Conservation (phyloP, 2,797 vertebrate species). For the Spheniscus humboldti region DNA sequence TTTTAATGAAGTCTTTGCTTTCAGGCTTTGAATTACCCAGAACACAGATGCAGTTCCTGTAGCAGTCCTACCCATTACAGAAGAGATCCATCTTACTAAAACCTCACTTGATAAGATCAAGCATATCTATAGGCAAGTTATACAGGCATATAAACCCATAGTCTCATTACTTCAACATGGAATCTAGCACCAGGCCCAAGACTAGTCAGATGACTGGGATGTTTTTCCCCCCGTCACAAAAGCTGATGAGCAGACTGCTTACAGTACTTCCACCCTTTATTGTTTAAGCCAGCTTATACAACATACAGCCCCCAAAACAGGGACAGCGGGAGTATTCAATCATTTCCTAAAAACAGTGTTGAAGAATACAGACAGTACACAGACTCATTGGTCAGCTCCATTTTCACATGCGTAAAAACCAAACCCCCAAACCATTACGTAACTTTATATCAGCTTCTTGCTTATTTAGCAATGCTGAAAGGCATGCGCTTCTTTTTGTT, state of each 20-base stretch:
- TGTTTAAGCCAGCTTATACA: not conserved
- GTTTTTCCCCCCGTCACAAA: not conserved
- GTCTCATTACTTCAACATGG: not conserved
- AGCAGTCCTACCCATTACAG: not conserved
- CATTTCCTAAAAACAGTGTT: not conserved
- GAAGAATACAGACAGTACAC: not conserved
- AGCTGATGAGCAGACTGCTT: not conserved
- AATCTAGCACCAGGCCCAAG: conserved; percentile 50
- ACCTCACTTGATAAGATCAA: not conserved
- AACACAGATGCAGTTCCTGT: not conserved
- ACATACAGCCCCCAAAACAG: not conserved
- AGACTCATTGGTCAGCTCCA: not conserved
- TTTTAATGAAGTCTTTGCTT: not conserved
- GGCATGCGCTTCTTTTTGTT: not conserved
- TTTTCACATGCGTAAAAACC: not conserved
- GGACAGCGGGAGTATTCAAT: not conserved
- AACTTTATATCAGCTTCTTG: not conserved
- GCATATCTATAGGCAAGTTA: not conserved
- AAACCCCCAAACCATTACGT: not conserved
- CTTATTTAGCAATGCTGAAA: not conserved
- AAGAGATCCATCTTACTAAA: not conserved
- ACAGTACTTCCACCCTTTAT: not conserved
- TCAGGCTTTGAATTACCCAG: not conserved
- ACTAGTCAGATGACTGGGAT: conserved; percentile 42
- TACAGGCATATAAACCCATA: not conserved